These are phyloP conservation scores for Tribolium castaneum DNA, from an alignment of 1,140 invertebrate species.

Conservation along the genomic window DNA sequence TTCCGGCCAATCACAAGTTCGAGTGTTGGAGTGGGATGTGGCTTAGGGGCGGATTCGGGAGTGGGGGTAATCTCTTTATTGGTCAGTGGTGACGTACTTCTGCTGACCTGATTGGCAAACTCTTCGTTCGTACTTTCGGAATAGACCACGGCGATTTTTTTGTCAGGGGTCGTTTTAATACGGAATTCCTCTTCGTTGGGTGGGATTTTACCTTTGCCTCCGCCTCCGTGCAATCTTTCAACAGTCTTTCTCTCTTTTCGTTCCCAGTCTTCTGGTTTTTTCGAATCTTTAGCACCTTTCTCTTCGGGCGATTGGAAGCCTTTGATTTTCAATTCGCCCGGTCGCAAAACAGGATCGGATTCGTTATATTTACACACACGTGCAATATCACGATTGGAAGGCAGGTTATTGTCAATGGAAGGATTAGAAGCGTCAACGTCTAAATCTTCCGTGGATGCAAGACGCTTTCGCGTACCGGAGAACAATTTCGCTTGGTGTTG, in stretches of 20 bases:
- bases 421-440: slow-evolving; percentile 57
- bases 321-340: slow-evolving; percentile 54
- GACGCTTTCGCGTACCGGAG: slow-evolving; percentile 58
- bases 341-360: slow-evolving; percentile 53
- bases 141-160: slow-evolving; percentile 52
- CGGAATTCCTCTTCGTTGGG: slow-evolving; percentile 49
- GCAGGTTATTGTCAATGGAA: slow-evolving; percentile 51
- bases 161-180: slow-evolving; percentile 52
- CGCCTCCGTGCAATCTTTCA: slow-evolving; percentile 64
- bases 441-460: slow-evolving; percentile 63
- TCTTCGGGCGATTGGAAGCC: slow-evolving; percentile 63
- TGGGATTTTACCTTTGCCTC: slow-evolving; percentile 60
- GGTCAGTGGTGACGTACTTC: slow-evolving; percentile 65
- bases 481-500: slow-evolving; percentile 59
- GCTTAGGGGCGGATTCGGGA: slow-evolving; percentile 47
- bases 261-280: slow-evolving; percentile 64
- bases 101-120: slow-evolving; percentile 3
- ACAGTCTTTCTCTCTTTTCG: slow-evolving; percentile 61
- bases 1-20: slow-evolving; percentile 67
- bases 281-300: slow-evolving; percentile 65
- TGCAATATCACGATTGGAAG: slow-evolving; percentile 54
- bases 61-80: slow-evolving; percentile 55
- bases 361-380: slow-evolving; percentile 57
- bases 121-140: slow-evolving; percentile 27
- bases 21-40: slow-evolving; percentile 60